Percentiles rank a stretch among this genome's conserved stretches.
These are phyloP conservation scores for Scolopax bukidnonensis DNA, from an alignment of 2,797 vertebrate species.

Conservation along the genomic window DNA sequence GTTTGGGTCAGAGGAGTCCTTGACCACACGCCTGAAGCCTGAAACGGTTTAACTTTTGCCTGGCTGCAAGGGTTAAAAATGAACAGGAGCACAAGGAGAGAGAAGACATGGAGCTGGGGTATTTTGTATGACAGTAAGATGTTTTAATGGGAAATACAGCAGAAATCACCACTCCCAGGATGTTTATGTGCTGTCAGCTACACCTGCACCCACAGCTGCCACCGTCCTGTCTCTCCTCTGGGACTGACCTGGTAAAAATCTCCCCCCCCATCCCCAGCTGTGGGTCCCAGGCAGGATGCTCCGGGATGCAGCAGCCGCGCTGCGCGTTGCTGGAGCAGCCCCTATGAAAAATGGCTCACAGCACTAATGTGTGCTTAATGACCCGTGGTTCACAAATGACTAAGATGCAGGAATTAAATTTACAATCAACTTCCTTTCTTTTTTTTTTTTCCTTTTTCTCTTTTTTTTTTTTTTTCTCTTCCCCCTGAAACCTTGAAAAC, in stretches of 20 bases:
- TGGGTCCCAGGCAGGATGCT: not conserved
- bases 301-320: not conserved
- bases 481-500: constrained; percentile 27
- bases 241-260: not conserved
- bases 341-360: constrained; percentile 21
- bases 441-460: not conserved
- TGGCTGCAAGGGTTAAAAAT: not conserved
- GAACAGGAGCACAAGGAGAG: not conserved
- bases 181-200: not conserved
- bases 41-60: not conserved
- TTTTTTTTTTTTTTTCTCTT: not conserved
- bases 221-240: not conserved
- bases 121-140: not conserved
- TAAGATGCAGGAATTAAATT: constrained; percentile 60
- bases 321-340: not conserved
- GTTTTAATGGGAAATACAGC: not conserved
- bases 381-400: constrained; percentile 33
- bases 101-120: not conserved
- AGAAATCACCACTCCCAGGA: not conserved
- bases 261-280: not conserved
- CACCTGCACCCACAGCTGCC: not conserved
- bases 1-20: not conserved
- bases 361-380: constrained; percentile 52
- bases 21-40: not conserved
- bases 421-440: not conserved